Evolutionary conservation across 2,113 vertebrate species (phyloP).

Genomic region (Callopanchax toddi): DNA sequence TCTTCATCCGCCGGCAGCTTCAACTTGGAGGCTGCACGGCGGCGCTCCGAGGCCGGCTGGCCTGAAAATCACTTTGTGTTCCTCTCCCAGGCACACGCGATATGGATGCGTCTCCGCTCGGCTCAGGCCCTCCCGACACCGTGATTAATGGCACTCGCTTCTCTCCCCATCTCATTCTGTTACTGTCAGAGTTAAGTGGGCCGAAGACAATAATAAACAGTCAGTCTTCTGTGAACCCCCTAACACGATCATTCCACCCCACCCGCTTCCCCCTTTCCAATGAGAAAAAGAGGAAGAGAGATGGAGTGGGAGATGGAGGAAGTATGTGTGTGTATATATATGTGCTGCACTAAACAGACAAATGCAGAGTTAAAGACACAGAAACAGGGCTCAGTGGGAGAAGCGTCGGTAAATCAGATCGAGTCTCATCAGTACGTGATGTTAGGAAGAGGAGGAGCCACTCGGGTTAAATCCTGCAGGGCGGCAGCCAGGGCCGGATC

Average conservation of each 20-base stretch:
- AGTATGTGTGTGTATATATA: constrained; percentile 26
- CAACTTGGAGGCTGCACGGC: constrained; percentile 42
- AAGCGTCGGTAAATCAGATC: constrained; percentile 28
- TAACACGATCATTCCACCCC: constrained; percentile 69
- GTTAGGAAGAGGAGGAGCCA: neutral
- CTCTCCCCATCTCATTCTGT: constrained; percentile 81
- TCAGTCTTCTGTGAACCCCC: constrained; percentile 79
- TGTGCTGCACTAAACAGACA: constrained; percentile 20
- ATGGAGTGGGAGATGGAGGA: constrained; percentile 59
- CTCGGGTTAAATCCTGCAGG: constrained; percentile 4
- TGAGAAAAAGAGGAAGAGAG: constrained; percentile 62
- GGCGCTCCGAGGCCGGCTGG: constrained; percentile 56
- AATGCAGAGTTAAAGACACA: constrained; percentile 53
- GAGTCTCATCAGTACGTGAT: constrained; percentile 30
- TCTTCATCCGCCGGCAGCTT: constrained; percentile 49
- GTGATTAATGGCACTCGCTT: constrained; percentile 80
- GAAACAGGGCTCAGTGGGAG: constrained; percentile 27
- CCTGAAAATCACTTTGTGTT: constrained; percentile 73
- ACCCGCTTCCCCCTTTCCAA: constrained; percentile 43
- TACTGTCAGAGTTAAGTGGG: constrained; percentile 83
- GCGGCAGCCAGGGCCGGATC: too few species aligned
- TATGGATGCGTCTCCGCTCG: constrained; percentile 68
- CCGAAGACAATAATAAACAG: constrained; percentile 82
- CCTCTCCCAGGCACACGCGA: constrained; percentile 66
- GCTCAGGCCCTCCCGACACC: constrained; percentile 67